Evolutionary conservation across 2,888 invertebrate species (phyloP), one percentile per base, ranked within the genome.

Genomic region (Chloroclysta siterata): DNA sequence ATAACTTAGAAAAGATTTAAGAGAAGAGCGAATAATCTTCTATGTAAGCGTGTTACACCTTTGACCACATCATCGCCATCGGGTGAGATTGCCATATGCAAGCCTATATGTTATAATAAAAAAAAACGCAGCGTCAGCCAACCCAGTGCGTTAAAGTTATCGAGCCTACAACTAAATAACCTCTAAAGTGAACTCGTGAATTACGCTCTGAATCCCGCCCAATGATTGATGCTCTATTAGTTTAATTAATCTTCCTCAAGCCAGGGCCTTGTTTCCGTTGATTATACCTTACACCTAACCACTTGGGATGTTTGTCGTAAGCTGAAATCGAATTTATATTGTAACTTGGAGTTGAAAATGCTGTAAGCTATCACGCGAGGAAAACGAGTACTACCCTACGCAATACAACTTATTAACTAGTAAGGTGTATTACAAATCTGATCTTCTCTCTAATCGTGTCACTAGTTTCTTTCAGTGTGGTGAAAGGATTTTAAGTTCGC

Each of bases 161-260:
- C 52, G 60, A 68, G 63, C 71, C 66, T 71, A 71, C 68, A 72
- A 71, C 69, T 69, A 74, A 78, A 72, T 77, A 75, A 77, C 77
- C 69, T 69, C 70, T 73, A 68, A 74, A 78, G 73, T 78, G 75
- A 71, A 65, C 75, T 77, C 68, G 58, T 78, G 77, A 74, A 79
- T 79, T 66, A 72, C 76, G 80, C 53, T 46, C 77, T 81, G 80
- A 82, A 84, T 80, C 77, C 74, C 69, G 77, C 71, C 74, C 83
- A 86, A 88, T 90, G 90, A 90, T 90, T 89, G 88, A 90, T 90
- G 89, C 79, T 79, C 80, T 73, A 73, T 75, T 71, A 79, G 81
- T 80, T 87, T 89, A 89, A 90, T 90, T 90, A 90, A 90, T 90
- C 90, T 89, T 89, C 77, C 82, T 89, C 88, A 88, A 84, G 81